These are phyloP conservation scores for Chelidonichthys spinosus DNA, from an alignment of 2,797 vertebrate genomes.

Conservation along the genomic window DNA sequence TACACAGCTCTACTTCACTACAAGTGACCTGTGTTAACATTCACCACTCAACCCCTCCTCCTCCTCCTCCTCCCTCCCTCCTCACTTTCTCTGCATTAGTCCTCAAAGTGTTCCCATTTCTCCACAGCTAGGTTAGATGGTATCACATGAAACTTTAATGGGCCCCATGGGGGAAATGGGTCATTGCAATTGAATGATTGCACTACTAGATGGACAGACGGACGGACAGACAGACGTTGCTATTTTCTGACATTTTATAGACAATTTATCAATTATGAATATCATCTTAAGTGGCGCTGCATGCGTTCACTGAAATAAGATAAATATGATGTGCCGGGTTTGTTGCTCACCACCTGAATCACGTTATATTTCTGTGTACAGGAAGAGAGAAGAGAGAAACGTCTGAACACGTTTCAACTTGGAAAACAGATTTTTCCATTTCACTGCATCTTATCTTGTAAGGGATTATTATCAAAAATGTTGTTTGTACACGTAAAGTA, in stretches of 20 bases:
- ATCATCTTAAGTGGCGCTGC: not conserved
- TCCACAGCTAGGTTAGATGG: slow-evolving; percentile 48
- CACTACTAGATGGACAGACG: not conserved
- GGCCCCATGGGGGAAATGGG: slow-evolving; percentile 54
- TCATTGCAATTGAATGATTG: slow-evolving; percentile 32
- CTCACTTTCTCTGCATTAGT: slow-evolving; percentile 25
- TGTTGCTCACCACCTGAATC: not conserved
- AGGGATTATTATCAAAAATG: no score
- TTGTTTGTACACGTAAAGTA: no score
- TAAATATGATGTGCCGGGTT: not conserved
- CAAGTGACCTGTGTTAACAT: slow-evolving; percentile 48
- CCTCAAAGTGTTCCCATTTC: slow-evolving; percentile 49
- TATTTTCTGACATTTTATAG: not conserved
- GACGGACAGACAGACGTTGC: not conserved
- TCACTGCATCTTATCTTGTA: no score
- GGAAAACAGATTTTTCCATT: no score
- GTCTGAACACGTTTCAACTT: no score
- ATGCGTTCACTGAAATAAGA: not conserved
- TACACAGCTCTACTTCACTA: slow-evolving; percentile 43
- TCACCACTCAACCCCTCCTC: not conserved
- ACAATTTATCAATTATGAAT: not conserved
- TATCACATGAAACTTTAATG: slow-evolving; percentile 63
- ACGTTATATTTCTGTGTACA: not conserved
- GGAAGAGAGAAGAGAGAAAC: not conserved
- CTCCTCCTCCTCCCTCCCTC: not conserved